phyloP scores from a whole-genome alignment of 2,113 vertebrate species.

The Bubo bubo region DNA sequence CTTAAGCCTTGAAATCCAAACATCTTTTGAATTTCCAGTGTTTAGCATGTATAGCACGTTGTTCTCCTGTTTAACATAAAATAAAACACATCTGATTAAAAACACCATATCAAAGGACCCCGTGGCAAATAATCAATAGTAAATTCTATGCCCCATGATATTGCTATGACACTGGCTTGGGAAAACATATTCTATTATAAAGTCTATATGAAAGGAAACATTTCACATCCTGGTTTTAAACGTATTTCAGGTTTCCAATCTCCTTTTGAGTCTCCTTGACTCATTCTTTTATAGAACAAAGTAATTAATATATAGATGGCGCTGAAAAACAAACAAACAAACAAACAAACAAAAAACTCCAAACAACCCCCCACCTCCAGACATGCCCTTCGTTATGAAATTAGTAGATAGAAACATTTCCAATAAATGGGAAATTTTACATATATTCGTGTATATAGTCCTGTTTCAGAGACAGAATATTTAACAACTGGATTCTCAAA shows the following conservation, averaged over 20 bases:
- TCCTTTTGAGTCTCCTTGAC: neutral
- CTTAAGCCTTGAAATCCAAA: neutral
- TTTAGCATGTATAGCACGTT: neutral
- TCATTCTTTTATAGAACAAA: neutral
- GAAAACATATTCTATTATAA: neutral
- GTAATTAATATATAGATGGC: neutral
- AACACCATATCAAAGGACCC: neutral
- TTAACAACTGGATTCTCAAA: neutral
- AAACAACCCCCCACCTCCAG: neutral
- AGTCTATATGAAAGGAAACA: neutral
- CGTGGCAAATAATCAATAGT: neutral
- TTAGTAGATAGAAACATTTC: neutral
- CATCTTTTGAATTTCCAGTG: neutral
- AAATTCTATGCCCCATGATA: neutral
- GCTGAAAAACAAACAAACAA: too few species aligned
- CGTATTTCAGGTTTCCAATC: neutral
- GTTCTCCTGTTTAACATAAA: neutral
- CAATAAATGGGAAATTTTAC: neutral
- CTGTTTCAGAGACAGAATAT: neutral
- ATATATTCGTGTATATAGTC: neutral
- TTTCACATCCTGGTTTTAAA: neutral
- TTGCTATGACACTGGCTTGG: neutral
- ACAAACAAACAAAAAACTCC: neutral
- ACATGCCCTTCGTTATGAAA: neutral
- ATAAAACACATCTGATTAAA: neutral